Evolutionary conservation across 2,797 vertebrate species (phyloP).

Genomic region (Diglossa cyanea): DNA sequence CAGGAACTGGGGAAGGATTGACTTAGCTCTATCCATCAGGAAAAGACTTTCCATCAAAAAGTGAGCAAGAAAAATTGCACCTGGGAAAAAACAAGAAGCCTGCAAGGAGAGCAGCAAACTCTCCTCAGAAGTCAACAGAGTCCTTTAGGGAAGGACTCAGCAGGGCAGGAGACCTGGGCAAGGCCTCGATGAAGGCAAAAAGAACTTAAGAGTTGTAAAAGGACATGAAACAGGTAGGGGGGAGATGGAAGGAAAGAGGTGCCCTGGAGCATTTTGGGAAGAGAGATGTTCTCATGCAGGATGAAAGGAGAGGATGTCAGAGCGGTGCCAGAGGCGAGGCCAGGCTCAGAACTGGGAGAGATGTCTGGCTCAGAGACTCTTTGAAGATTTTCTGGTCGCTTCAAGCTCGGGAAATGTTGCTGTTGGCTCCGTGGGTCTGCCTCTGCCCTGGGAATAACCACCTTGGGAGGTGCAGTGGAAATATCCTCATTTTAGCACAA

Average conservation of each 20-base stretch:
- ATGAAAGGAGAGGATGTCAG: not conserved
- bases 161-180: not conserved
- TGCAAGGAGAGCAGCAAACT: not conserved
- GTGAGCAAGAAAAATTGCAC: slow-evolving; percentile 52
- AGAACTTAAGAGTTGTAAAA: not conserved
- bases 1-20: slow-evolving; percentile 48
- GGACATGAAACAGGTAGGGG: not conserved
- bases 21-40: slow-evolving; percentile 45
- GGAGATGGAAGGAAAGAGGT: not conserved
- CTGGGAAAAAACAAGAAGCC: not conserved
- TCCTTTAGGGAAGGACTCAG: not conserved
- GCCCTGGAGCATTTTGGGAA: not conserved
- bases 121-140: not conserved
- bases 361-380: not conserved
- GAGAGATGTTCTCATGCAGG: not conserved
- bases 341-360: fast-evolving
- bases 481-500: not conserved
- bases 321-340: not conserved
- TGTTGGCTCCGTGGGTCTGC: not conserved
- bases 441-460: not conserved
- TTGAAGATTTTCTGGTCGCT: slow-evolving; percentile 18
- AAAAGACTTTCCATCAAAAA: slow-evolving; percentile 60
- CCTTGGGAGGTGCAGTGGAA: not conserved
- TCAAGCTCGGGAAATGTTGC: not conserved
- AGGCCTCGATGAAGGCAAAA: not conserved